These are phyloP conservation scores for Amblyraja radiata DNA, from an alignment of 2,797 vertebrate species.

Conservation along the genomic window DNA sequence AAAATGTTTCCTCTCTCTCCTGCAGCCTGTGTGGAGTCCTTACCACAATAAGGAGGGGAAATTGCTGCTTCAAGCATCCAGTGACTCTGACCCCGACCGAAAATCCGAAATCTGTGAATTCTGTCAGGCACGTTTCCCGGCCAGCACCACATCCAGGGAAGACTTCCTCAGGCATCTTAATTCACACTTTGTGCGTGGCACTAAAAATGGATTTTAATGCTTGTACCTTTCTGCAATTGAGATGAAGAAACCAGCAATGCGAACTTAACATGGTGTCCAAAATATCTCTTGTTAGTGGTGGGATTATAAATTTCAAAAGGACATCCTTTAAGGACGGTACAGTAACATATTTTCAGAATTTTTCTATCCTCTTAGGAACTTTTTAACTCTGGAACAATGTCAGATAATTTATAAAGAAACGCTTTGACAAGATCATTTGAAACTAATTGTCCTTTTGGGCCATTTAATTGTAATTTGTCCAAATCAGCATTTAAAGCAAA, in stretches of 20 bases:
- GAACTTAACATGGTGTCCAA: not conserved
- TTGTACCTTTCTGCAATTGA: slow-evolving; percentile 24
- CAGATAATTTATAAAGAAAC: not conserved
- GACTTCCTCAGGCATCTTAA: slow-evolving; percentile 91
- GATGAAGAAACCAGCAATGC: not conserved
- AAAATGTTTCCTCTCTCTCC: slow-evolving; percentile 40
- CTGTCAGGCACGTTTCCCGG: slow-evolving; percentile 83
- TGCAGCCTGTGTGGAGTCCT: slow-evolving; percentile 83
- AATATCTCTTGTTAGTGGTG: not conserved
- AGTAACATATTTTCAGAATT: not conserved
- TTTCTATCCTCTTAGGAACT: not conserved
- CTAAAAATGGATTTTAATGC: slow-evolving; percentile 58
- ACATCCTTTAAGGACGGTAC: not conserved
- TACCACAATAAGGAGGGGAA: slow-evolving; percentile 61
- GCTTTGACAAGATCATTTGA: not conserved
- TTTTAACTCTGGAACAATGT: not conserved
- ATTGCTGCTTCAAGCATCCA: slow-evolving; percentile 54
- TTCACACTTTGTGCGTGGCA: slow-evolving; percentile 80
- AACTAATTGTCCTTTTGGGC: not conserved
- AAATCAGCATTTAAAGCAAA: slow-evolving; percentile 12
- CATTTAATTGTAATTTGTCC: not conserved
- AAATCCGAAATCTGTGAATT: slow-evolving; percentile 75
- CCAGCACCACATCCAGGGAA: slow-evolving; percentile 62
- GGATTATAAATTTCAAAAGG: slow-evolving; percentile 10
- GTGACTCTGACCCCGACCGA: slow-evolving; percentile 61